Percentiles rank a stretch among this genome's conserved stretches.
Evolutionary conservation across 2,113 vertebrate species (phyloP).

Genomic region (Psilopsiagon aymara): DNA sequence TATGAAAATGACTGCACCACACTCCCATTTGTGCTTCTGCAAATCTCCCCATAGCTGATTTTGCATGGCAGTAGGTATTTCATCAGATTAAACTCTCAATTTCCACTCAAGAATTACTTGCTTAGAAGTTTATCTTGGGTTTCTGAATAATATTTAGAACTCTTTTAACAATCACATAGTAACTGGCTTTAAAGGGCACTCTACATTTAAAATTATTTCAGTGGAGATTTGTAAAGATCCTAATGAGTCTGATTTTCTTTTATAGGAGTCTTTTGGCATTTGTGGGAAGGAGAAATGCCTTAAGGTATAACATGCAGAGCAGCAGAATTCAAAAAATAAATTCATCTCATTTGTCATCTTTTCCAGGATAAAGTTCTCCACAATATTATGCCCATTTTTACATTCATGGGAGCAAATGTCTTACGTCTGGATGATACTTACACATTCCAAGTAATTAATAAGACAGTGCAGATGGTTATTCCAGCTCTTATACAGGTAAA

Average conservation of each 20-base stretch:
- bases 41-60: background rate
- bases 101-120: background rate
- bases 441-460: constrained; percentile 95
- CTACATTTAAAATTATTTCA: background rate
- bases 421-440: constrained; percentile 94
- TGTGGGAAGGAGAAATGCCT: background rate
- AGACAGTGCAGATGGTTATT: constrained; percentile 93
- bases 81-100: background rate
- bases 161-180: background rate
- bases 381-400: constrained; percentile 99
- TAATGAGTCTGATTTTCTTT: background rate
- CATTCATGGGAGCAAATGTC: constrained; percentile 96
- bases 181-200: background rate
- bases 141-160: background rate
- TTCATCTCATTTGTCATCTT: constrained; percentile 8
- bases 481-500: constrained; percentile 91
- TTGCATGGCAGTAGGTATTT: background rate
- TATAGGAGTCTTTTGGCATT: background rate
- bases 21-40: background rate
- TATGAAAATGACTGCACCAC: background rate
- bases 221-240: background rate
- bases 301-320: background rate
- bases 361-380: constrained; percentile 95
- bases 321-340: background rate
- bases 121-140: background rate